Conservation (phyloP, 1,140 invertebrate genomes). For the Drosophila orena region DNA sequence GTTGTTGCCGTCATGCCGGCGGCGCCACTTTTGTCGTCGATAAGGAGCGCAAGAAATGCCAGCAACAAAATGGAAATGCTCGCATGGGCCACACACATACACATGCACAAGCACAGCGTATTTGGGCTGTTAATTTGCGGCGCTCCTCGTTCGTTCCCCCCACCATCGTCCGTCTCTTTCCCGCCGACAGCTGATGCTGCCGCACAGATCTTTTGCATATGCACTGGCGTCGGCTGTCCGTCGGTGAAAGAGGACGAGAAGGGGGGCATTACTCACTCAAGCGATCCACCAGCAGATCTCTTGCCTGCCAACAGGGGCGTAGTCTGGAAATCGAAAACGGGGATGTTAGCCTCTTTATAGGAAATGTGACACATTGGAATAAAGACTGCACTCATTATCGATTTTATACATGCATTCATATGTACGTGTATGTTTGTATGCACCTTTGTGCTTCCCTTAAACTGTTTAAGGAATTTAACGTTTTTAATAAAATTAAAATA, state of each 20-base stretch:
- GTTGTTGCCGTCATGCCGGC: slow-evolving; percentile 74
- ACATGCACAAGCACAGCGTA: slow-evolving; percentile 10
- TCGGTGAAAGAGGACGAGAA: not conserved
- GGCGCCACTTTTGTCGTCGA: slow-evolving; percentile 79
- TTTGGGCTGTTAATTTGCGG: slow-evolving; percentile 67
- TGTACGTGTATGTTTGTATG: not conserved
- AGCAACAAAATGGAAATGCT: slow-evolving; percentile 78
- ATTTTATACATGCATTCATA: not conserved
- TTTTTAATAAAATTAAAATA: too few species aligned
- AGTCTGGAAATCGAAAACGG: slow-evolving; percentile 5
- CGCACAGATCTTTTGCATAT: slow-evolving; percentile 40
- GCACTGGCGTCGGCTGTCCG: slow-evolving; percentile 15
- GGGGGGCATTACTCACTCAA: slow-evolving; percentile 42
- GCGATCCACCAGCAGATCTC: slow-evolving; percentile 25
- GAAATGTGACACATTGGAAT: too few species aligned
- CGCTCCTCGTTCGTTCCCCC: slow-evolving; percentile 34
- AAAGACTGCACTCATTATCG: not conserved
- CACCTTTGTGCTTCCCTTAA: too few species aligned
- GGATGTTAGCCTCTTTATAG: not conserved
- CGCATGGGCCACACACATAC: slow-evolving; percentile 63
- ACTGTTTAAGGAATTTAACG: too few species aligned
- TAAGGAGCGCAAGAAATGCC: slow-evolving; percentile 81
- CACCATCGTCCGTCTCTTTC: slow-evolving; percentile 4
- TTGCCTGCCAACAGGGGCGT: slow-evolving; percentile 21
- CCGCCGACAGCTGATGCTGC: slow-evolving; percentile 49